Evolutionary conservation across 2,113 vertebrate species (phyloP).

Genomic region (Clarias magur): DNA sequence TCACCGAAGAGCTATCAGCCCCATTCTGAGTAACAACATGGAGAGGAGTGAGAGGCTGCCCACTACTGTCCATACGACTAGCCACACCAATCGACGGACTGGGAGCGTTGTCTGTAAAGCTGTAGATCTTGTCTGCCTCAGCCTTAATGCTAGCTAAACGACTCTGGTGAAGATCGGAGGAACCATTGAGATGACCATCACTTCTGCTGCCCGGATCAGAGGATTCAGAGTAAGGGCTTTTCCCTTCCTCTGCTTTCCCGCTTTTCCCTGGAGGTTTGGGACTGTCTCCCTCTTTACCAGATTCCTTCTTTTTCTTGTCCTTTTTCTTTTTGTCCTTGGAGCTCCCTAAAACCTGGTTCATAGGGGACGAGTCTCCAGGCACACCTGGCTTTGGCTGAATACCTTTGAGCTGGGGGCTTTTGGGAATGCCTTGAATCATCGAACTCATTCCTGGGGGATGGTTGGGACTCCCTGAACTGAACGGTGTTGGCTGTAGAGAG

Average conservation of each 20-base stretch:
- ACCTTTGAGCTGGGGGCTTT: constrained; percentile 93
- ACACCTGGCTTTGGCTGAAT: constrained; percentile 90
- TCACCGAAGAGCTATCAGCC: constrained; percentile 90
- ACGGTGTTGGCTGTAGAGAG: constrained; percentile 80
- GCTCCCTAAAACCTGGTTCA: constrained; percentile 83
- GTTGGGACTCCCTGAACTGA: constrained; percentile 84
- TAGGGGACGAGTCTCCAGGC: constrained; percentile 84
- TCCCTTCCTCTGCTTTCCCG: constrained; percentile 86
- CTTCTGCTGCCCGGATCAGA: constrained; percentile 80
- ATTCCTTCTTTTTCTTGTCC: constrained; percentile 96
- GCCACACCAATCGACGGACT: constrained; percentile 91
- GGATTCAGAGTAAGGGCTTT: constrained; percentile 87
- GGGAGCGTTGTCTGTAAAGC: constrained; percentile 95
- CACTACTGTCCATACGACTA: constrained; percentile 85
- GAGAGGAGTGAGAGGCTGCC: constrained; percentile 86
- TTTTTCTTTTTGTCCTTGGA: constrained; percentile 99
- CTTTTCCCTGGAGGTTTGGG: constrained; percentile 86
- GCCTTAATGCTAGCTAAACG: constrained; percentile 97
- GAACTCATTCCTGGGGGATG: constrained; percentile 80
- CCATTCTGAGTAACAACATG: constrained; percentile 92
- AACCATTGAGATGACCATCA: constrained; percentile 90
- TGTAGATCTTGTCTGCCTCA: constrained; percentile 97
- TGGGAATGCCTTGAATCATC: constrained; percentile 90
- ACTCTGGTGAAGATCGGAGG: constrained; percentile 92
- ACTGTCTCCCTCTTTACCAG: constrained; percentile 86